A percentile compares a stretch with the other conserved stretches of the same genome.
Evolutionary conservation across 2,113 vertebrate species (phyloP).

Genomic region (Antidorcas marsupialis): DNA sequence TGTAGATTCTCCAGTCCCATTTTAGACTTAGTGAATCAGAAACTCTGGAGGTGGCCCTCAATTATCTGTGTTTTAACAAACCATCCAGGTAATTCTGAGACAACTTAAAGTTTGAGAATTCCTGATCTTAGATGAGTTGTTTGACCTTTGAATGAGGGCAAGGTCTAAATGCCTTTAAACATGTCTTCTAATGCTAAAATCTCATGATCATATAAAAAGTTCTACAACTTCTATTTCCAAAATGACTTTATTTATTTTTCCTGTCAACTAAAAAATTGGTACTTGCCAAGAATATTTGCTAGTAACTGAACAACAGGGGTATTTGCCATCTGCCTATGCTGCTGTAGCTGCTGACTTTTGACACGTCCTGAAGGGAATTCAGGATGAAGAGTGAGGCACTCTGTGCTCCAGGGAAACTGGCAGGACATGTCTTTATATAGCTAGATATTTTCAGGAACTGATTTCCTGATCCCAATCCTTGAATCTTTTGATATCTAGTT

Average conservation of each 20-base stretch:
- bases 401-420: not conserved
- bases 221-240: not conserved
- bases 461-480: not conserved
- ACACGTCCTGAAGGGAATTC: not conserved
- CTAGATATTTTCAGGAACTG: not conserved
- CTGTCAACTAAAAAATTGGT: not conserved
- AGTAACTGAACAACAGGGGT: not conserved
- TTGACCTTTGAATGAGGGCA: not conserved
- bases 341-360: not conserved
- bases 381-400: not conserved
- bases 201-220: not conserved
- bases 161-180: not conserved
- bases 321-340: not conserved
- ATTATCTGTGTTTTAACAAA: not conserved
- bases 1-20: not conserved
- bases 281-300: not conserved
- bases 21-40: not conserved
- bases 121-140: not conserved
- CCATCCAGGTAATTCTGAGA: not conserved
- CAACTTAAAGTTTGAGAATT: not conserved
- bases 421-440: not conserved
- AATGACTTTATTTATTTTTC: not conserved
- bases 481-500: not conserved
- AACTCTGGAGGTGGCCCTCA: not conserved
- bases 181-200: not conserved